Percentiles rank a stretch among this genome's conserved stretches.
These are phyloP conservation scores for Drosophila ambigua DNA, from an alignment of 1,140 invertebrate species.

Conservation along the genomic window DNA sequence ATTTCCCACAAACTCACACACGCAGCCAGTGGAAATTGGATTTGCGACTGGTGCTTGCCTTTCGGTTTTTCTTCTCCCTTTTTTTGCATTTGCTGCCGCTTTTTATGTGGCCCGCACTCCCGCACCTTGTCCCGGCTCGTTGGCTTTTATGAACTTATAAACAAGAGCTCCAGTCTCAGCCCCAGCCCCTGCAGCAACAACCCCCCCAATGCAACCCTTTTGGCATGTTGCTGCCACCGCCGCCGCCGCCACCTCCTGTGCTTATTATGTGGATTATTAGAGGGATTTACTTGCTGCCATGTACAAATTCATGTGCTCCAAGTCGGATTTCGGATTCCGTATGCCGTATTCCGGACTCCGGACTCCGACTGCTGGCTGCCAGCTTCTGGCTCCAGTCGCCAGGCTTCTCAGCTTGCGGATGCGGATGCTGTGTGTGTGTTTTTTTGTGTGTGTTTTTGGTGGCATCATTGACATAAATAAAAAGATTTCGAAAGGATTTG, in stretches of 20 bases:
- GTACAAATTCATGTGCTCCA: slow-evolving; percentile 65
- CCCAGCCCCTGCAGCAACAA: too few species aligned
- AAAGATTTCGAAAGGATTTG: slow-evolving; percentile 82
- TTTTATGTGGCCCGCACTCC: slow-evolving; percentile 47
- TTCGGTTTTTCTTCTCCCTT: slow-evolving; percentile 18
- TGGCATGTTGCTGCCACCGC: slow-evolving; percentile 67
- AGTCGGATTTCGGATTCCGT: slow-evolving; percentile 17
- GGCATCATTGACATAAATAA: slow-evolving; percentile 82
- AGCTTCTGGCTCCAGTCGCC: too few species aligned
- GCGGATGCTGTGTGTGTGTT: slow-evolving; percentile 16
- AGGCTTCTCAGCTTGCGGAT: background rate
- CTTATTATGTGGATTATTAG: slow-evolving; percentile 83
- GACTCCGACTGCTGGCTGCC: background rate
- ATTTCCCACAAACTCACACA: slow-evolving; percentile 40
- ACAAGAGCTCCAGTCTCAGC: slow-evolving; percentile 50
- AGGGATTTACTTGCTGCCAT: slow-evolving; percentile 78
- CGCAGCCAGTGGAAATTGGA: slow-evolving; percentile 68
- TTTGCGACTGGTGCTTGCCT: slow-evolving; percentile 55
- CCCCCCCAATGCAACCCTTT: slow-evolving; percentile 64
- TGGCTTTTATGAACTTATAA: slow-evolving; percentile 83
- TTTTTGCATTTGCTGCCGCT: slow-evolving; percentile 28
- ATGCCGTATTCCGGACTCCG: background rate
- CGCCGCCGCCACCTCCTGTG: slow-evolving; percentile 54
- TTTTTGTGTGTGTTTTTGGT: slow-evolving; percentile 34
- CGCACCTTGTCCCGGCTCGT: slow-evolving; percentile 46